Evolutionary conservation across 2,888 invertebrate species (phyloP).

Genomic region (Rhyacophila evoluta): DNA sequence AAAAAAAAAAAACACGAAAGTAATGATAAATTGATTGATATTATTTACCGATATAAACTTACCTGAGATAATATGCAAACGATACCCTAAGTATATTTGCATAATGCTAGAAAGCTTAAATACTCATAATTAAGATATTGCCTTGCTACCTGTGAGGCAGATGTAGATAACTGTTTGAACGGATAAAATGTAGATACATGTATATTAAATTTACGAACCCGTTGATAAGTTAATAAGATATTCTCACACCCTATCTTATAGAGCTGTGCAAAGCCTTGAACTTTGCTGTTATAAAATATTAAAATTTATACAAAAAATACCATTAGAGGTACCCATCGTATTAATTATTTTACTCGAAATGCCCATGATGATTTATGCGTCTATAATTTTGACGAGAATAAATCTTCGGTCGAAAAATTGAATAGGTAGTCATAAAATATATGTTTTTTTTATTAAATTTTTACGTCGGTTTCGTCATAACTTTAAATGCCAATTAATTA

Average conservation of each 20-base stretch:
- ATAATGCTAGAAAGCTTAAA: constrained; percentile 36
- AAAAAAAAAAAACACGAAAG: not conserved
- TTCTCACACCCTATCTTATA: constrained; percentile 27
- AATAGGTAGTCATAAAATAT: not conserved
- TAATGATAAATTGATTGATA: not conserved
- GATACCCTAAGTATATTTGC: constrained; percentile 30
- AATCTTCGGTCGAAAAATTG: not conserved
- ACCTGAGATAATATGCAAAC: constrained; percentile 28
- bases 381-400: not conserved
- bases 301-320: not conserved
- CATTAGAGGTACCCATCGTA: not conserved
- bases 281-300: not conserved
- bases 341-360: not conserved
- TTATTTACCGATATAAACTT: not conserved
- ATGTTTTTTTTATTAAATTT: not conserved
- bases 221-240: constrained; percentile 39
- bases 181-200: not conserved
- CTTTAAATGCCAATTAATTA: not conserved
- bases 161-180: not conserved
- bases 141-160: constrained; percentile 6
- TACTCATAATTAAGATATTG: constrained; percentile 43
- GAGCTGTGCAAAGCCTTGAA: not conserved
- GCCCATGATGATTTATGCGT: not conserved
- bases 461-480: not conserved
- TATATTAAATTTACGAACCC: constrained; percentile 33